A percentile compares a stretch with the other conserved stretches of the same genome.
Conservation (phyloP, 1,140 invertebrate genomes). For the Triops longicaudatus region DNA sequence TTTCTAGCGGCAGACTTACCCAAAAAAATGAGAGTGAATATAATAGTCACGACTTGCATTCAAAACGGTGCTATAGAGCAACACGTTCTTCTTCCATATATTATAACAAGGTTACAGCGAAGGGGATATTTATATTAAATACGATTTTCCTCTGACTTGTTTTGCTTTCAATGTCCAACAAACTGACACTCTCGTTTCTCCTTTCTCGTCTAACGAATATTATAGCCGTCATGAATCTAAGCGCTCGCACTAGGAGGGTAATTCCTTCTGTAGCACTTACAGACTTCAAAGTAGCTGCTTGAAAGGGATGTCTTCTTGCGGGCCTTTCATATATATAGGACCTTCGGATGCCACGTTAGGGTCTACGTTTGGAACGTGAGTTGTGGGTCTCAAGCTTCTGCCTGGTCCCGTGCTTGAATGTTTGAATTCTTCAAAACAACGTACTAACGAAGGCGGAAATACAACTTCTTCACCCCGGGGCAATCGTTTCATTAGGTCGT, state of each 20-base stretch:
- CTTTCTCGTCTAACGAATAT: neutral
- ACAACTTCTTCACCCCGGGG: conserved; percentile 25
- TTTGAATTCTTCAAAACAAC: conserved; percentile 22
- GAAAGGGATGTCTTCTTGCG: conserved; percentile 11
- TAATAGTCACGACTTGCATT: conserved; percentile 3
- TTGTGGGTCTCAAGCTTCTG: neutral
- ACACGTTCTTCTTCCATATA: conserved; percentile 4
- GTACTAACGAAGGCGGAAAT: conserved; percentile 10
- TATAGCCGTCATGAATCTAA: conserved; percentile 8
- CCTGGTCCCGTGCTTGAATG: conserved; percentile 3
- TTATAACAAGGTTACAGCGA: conserved; percentile 1
- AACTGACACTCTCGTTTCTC: neutral
- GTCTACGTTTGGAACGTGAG: neutral
- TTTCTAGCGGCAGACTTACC: neutral
- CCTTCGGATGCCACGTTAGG: neutral
- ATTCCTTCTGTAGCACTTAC: neutral
- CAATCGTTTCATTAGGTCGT: conserved; percentile 26
- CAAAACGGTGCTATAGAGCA: neutral
- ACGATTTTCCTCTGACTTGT: neutral
- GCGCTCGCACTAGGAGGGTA: neutral
- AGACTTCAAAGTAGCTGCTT: conserved; percentile 13
- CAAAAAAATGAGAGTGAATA: neutral
- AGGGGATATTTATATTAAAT: conserved; percentile 5
- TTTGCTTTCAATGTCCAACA: neutral
- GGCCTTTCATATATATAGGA: neutral